Evolutionary conservation across 2,888 invertebrate species (phyloP).

Genomic region (Polymixis flavicincta): DNA sequence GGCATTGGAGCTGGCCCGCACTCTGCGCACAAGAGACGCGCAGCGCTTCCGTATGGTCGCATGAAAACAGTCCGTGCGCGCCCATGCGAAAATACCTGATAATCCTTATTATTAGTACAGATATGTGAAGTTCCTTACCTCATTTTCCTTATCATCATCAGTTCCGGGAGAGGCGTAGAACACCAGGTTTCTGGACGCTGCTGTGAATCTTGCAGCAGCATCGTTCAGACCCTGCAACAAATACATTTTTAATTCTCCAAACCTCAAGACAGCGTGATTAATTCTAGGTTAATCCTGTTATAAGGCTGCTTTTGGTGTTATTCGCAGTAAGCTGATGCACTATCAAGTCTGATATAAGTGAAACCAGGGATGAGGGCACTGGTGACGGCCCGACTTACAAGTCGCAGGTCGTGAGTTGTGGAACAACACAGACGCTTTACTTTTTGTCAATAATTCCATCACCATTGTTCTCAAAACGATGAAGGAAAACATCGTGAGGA

Average conservation of each 20-base stretch:
- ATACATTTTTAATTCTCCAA: background rate
- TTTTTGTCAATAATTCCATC: no score
- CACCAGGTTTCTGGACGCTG: conserved; percentile 72
- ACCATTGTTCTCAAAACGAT: no score
- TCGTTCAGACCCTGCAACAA: conserved; percentile 68
- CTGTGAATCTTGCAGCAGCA: conserved; percentile 69
- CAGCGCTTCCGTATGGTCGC: no score
- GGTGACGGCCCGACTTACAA: no score
- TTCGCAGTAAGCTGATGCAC: background rate
- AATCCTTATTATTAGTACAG: no score
- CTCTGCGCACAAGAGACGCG: no score
- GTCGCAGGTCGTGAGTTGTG: no score
- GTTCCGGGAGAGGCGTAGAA: conserved; percentile 66
- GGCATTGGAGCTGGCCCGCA: no score
- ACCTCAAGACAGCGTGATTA: background rate
- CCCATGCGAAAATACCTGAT: no score
- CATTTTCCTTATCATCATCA: conserved; percentile 60
- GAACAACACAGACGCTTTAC: no score
- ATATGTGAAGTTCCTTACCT: conserved; percentile 58
- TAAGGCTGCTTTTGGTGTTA: background rate
- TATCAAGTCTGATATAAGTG: background rate
- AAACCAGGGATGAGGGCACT: background rate
- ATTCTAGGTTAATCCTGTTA: background rate
- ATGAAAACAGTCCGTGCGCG: no score
- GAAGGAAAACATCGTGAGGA: no score